Percentiles rank a stretch among this genome's conserved stretches.
phyloP scores from a whole-genome alignment of 2,113 vertebrate genomes.

The Macquaria australasica region DNA sequence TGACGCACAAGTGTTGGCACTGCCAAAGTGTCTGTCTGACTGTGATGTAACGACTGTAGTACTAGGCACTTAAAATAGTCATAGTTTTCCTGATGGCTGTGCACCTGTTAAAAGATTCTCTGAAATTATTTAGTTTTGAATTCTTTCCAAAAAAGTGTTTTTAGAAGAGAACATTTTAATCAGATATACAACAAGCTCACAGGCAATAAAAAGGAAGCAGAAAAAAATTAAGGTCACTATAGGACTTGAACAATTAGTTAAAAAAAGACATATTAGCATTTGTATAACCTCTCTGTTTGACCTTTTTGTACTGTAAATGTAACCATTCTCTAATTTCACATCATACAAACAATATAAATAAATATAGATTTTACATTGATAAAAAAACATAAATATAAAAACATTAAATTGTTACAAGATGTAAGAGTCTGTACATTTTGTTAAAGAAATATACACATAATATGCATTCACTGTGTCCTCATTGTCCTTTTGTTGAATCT shows the following conservation, averaged over 20 bases:
- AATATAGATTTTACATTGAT: neutral
- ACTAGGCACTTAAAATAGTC: neutral
- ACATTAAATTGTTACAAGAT: neutral
- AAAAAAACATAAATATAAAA: constrained; percentile 1
- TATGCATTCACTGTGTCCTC: constrained; percentile 17
- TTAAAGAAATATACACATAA: too few species aligned
- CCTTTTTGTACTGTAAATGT: neutral
- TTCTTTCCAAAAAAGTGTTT: neutral
- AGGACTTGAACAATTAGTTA: neutral
- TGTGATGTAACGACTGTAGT: constrained; percentile 28
- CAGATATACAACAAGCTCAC: neutral
- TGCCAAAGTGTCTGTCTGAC: constrained; percentile 9
- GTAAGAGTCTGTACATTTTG: too few species aligned
- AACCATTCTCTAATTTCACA: neutral
- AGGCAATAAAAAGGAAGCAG: neutral
- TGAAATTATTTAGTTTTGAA: neutral
- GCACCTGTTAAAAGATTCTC: neutral
- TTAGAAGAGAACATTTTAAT: constrained; percentile 25
- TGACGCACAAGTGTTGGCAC: constrained; percentile 29
- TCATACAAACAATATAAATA: constrained; percentile 14
- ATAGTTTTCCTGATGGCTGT: neutral
- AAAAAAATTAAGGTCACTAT: neutral
- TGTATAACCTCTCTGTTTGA: neutral
- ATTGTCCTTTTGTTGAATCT: constrained; percentile 58
- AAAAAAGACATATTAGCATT: neutral